Percentiles rank a stretch among this genome's conserved stretches.
Evolutionary conservation across 2,888 invertebrate genomes (phyloP).

Genomic region (Tipula unca): DNA sequence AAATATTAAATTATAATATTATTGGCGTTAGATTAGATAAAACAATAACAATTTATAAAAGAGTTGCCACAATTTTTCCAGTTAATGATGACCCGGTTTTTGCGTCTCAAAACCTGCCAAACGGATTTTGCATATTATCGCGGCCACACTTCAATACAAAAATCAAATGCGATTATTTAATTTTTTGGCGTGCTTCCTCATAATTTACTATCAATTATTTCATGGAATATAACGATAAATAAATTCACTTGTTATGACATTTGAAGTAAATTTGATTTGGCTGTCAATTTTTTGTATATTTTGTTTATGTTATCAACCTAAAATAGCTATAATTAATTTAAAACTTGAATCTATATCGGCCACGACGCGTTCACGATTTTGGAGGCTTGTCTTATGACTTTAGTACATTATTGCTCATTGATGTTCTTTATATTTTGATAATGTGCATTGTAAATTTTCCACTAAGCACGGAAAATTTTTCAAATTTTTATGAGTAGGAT

Average conservation of each 20-base stretch:
- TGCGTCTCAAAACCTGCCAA: too few species aligned
- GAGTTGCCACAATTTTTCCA: background rate
- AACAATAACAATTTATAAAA: background rate
- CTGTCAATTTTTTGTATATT: background rate
- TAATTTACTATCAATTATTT: background rate
- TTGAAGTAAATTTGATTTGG: background rate
- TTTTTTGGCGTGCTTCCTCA: background rate
- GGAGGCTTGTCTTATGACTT: background rate
- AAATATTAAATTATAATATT: background rate
- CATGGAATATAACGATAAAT: background rate
- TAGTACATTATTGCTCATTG: too few species aligned
- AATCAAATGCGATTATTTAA: too few species aligned
- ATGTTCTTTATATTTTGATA: background rate
- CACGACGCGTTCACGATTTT: background rate
- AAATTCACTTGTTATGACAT: background rate
- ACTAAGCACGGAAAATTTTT: background rate
- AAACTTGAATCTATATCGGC: background rate
- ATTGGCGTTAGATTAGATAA: background rate
- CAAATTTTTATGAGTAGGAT: background rate
- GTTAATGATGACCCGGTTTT: too few species aligned
- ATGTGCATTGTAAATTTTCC: too few species aligned
- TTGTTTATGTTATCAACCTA: background rate
- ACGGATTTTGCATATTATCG: too few species aligned
- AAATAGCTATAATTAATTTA: background rate
- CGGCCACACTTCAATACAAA: too few species aligned